Evolutionary conservation across 1,140 invertebrate species (phyloP).

Genomic region (Leptinotarsa undecemlineata): DNA sequence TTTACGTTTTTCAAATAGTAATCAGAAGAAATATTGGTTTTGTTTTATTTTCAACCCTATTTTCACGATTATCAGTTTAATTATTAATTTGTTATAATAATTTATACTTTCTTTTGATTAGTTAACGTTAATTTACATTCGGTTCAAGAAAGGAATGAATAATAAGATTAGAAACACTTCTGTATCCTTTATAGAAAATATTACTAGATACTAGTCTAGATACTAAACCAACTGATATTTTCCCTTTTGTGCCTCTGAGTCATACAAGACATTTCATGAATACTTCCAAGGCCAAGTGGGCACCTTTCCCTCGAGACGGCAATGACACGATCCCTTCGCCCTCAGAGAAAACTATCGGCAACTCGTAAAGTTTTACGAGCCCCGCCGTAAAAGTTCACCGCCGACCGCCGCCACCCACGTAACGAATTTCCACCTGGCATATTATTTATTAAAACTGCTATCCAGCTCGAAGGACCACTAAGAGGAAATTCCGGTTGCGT

Average conservation of each 20-base stretch:
- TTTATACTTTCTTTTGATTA: too few species aligned
- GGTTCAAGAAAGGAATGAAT: too few species aligned
- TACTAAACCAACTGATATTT: too few species aligned
- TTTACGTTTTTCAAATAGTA: too few species aligned
- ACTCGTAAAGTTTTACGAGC: constrained; percentile 5
- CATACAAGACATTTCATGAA: neutral
- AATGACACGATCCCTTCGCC: neutral
- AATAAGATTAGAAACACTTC: too few species aligned
- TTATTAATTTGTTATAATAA: too few species aligned
- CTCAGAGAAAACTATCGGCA: constrained; percentile 2
- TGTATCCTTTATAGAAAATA: too few species aligned
- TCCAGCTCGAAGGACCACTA: constrained; percentile 10
- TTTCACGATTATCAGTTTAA: too few species aligned
- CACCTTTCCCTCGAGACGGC: neutral
- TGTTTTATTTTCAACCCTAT: too few species aligned
- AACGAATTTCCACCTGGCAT: constrained; percentile 20
- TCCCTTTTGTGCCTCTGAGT: neutral
- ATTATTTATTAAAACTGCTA: constrained; percentile 23
- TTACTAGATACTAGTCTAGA: too few species aligned
- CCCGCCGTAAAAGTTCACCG: constrained; percentile 9
- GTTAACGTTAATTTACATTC: too few species aligned
- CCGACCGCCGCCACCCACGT: constrained; percentile 9
- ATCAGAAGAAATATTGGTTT: too few species aligned
- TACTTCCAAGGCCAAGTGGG: constrained; percentile 7
- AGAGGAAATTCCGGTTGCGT: constrained; percentile 29